Evolutionary conservation across 2,888 invertebrate species (phyloP).

Genomic region (Pyrrhosoma nymphula): DNA sequence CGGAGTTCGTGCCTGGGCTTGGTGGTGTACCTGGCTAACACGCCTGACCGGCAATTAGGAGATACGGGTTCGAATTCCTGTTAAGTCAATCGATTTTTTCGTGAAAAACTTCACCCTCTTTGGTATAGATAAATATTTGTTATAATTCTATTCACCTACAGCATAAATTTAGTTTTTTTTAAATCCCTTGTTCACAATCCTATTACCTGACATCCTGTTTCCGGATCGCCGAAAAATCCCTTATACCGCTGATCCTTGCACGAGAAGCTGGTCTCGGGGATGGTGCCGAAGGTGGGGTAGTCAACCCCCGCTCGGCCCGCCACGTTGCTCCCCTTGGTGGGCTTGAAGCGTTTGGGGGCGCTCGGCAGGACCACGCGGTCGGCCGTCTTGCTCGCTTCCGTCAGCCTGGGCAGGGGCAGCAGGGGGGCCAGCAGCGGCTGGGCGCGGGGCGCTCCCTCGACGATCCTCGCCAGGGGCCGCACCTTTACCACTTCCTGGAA

Average conservation of each 20-base stretch:
- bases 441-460: background rate
- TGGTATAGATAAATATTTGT: too few species aligned
- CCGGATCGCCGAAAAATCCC: slow-evolving; percentile 94
- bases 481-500: background rate
- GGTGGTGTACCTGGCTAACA: too few species aligned
- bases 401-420: background rate
- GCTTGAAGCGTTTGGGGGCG: background rate
- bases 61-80: too few species aligned
- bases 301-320: slow-evolving; percentile 86
- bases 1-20: too few species aligned
- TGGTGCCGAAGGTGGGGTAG: slow-evolving; percentile 88
- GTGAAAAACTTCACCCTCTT: too few species aligned
- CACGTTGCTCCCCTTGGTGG: slow-evolving; percentile 72
- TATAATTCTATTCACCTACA: too few species aligned
- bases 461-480: background rate
- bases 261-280: slow-evolving; percentile 88
- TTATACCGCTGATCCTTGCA: slow-evolving; percentile 93
- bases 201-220: slow-evolving; percentile 89
- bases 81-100: too few species aligned
- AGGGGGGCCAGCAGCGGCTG: background rate
- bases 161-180: too few species aligned
- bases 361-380: background rate
- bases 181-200: too few species aligned
- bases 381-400: background rate
- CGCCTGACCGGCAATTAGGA: too few species aligned